A percentile compares a stretch with the other conserved stretches of the same genome.
These are phyloP conservation scores for Epirrita christyi DNA, from an alignment of 2,888 invertebrate species.

Conservation along the genomic window DNA sequence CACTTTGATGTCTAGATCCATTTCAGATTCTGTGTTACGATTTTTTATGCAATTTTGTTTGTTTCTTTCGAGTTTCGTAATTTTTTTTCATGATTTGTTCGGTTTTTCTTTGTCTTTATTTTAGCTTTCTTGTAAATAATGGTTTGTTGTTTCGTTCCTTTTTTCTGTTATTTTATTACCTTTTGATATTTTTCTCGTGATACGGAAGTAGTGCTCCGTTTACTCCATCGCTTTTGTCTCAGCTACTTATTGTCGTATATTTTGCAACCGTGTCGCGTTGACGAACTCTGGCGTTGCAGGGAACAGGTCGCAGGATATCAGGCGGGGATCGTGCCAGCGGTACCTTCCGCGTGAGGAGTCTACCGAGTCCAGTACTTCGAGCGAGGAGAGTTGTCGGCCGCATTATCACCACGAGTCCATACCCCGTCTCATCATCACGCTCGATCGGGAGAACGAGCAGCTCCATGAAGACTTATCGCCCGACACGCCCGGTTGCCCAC, in stretches of 20 bases:
- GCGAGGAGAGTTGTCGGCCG: conserved; percentile 61
- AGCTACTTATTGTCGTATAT: conserved; percentile 4
- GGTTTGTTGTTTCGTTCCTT: background rate
- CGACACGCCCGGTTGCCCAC: conserved; percentile 69
- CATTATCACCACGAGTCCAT: conserved; percentile 70
- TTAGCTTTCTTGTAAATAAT: conserved; percentile 5
- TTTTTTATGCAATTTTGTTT: background rate
- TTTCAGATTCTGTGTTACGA: conserved; percentile 19
- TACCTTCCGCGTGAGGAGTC: conserved; percentile 60
- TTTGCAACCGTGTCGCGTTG: conserved; percentile 18
- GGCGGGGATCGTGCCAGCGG: conserved; percentile 28
- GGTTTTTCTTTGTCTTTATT: conserved; percentile 4
- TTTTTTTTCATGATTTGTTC: conserved; percentile 1
- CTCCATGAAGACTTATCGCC: conserved; percentile 70
- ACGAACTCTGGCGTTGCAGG: conserved; percentile 56
- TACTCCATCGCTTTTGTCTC: conserved; percentile 21
- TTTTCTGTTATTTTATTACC: conserved; percentile 5
- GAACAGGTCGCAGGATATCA: conserved; percentile 62
- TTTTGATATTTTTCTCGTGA: conserved; percentile 1
- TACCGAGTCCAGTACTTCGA: conserved; percentile 75
- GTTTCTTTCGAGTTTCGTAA: background rate
- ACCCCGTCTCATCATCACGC: conserved; percentile 72
- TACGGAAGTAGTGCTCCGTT: conserved; percentile 10
- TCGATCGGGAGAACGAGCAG: conserved; percentile 72
- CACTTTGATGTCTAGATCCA: conserved; percentile 13